Conservation (phyloP, 2,797 vertebrate species). For the Rhinatrema bivittatum region DNA sequence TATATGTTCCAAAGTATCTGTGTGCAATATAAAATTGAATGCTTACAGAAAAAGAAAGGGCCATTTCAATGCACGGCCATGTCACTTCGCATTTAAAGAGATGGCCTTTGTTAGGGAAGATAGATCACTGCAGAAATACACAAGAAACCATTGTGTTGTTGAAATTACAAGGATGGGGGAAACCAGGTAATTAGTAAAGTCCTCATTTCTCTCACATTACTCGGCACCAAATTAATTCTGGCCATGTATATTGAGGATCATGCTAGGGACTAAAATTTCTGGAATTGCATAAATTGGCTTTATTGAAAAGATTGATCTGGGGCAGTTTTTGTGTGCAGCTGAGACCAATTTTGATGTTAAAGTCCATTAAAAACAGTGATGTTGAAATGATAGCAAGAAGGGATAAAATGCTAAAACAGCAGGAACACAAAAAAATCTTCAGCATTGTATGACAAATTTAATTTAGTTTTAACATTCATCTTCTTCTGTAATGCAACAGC, state of each 20-base stretch:
- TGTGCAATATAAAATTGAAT: slow-evolving; percentile 9
- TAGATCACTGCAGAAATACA: background rate
- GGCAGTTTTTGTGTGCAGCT: slow-evolving; percentile 40
- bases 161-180: slow-evolving; percentile 20
- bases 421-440: too few species aligned
- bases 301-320: slow-evolving; percentile 49
- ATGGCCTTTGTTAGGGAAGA: background rate
- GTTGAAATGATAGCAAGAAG: slow-evolving; percentile 15
- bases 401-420: slow-evolving; percentile 14
- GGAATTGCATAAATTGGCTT: slow-evolving; percentile 68
- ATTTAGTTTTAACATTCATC: slow-evolving; percentile 11
- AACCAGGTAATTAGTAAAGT: slow-evolving; percentile 3
- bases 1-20: slow-evolving; percentile 8
- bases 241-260: slow-evolving; percentile 38
- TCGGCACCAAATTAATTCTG: slow-evolving; percentile 27
- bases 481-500: too few species aligned
- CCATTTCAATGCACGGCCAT: background rate
- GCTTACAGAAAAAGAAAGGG: slow-evolving; percentile 1
- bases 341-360: slow-evolving; percentile 45
- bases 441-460: too few species aligned
- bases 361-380: slow-evolving; percentile 29
- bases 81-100: background rate
- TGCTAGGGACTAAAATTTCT: slow-evolving; percentile 57
- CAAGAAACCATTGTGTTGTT: slow-evolving; percentile 18
- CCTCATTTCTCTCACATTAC: slow-evolving; percentile 25